Evolutionary conservation across 1,140 invertebrate species (phyloP).

Genomic region (Psix sp.): DNA sequence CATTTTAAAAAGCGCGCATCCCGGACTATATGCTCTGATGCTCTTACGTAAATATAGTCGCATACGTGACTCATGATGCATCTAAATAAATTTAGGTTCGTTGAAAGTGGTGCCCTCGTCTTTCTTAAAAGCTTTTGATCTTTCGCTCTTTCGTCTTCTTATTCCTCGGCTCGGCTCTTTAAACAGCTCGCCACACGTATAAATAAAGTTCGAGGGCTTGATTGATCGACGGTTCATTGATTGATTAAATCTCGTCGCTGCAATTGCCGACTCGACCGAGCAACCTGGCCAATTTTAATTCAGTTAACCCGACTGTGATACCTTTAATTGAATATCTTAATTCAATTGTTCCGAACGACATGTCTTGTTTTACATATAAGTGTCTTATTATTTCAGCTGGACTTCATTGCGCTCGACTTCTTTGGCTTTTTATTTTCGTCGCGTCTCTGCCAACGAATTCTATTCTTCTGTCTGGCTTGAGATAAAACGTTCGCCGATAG

Average conservation of each 20-base stretch:
- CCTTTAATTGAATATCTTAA: conserved; percentile 9
- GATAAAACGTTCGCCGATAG: no score
- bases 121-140: conserved; percentile 52
- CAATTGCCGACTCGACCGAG: neutral
- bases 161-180: neutral
- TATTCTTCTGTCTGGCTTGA: no score
- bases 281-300: conserved; percentile 2
- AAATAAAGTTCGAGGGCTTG: conserved; percentile 24
- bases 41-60: conserved; percentile 48
- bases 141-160: neutral
- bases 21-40: conserved; percentile 15
- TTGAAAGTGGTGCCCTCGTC: conserved; percentile 31
- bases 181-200: conserved; percentile 18
- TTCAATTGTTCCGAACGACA: neutral
- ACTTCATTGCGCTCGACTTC: no score
- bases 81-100: conserved; percentile 50
- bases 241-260: conserved; percentile 29
- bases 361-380: neutral
- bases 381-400: no score
- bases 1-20: conserved; percentile 31
- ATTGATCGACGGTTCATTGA: conserved; percentile 35
- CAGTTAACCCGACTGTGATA: neutral
- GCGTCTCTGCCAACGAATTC: no score
- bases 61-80: conserved; percentile 49
- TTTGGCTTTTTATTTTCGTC: no score